These are phyloP conservation scores for Oncorhynchus tshawytscha DNA, from an alignment of 2,113 vertebrate genomes.

Conservation along the genomic window DNA sequence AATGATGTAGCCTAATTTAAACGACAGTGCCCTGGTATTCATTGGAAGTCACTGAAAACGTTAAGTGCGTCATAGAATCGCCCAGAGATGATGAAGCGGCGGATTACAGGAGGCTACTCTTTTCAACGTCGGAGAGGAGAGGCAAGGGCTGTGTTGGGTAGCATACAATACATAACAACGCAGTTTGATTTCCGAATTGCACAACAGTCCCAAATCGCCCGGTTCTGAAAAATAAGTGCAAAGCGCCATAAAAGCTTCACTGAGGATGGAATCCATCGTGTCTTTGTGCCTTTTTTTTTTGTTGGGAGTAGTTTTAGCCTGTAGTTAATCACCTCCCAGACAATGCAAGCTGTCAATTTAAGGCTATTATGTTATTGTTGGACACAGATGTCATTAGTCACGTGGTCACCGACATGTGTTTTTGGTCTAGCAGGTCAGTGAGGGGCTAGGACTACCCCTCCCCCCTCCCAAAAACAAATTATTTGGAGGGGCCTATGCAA, in stretches of 20 bases:
- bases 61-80: conserved; percentile 45
- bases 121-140: not conserved
- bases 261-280: not conserved
- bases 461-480: not conserved
- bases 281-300: not conserved
- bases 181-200: not conserved
- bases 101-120: not conserved
- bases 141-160: not conserved
- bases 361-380: conserved; percentile 33
- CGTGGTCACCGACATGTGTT: conserved; percentile 45
- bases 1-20: not conserved
- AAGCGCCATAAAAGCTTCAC: not conserved
- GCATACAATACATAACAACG: not conserved
- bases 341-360: conserved; percentile 54
- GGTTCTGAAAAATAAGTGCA: not conserved
- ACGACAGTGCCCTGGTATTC: not conserved
- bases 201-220: not conserved
- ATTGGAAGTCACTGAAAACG: not conserved
- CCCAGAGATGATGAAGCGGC: not conserved
- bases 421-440: not conserved
- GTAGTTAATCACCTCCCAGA: conserved; percentile 47
- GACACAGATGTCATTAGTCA: conserved; percentile 50
- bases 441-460: conserved; percentile 5
- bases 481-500: not conserved
- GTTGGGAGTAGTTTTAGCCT: not conserved